These are phyloP conservation scores for Aelia acuminata DNA, from an alignment of 2,888 invertebrate species.

Conservation along the genomic window DNA sequence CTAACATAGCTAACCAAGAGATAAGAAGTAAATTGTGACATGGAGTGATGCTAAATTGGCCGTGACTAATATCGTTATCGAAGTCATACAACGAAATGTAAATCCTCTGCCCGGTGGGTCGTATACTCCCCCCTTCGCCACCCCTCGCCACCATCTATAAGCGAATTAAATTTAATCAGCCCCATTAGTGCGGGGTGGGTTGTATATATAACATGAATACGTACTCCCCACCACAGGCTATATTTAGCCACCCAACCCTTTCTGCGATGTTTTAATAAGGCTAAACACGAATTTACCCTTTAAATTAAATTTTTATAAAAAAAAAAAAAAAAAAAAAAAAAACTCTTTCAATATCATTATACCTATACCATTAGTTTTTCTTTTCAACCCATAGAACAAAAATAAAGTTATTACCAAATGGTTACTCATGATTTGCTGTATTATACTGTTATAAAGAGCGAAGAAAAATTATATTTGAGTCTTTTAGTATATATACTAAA, in stretches of 20 bases:
- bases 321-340: background rate
- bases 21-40: background rate
- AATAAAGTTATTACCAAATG: no score
- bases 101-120: background rate
- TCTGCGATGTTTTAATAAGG: background rate
- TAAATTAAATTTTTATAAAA: background rate
- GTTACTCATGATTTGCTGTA: no score
- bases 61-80: background rate
- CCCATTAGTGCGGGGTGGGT: background rate
- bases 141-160: no score
- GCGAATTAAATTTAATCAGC: slow-evolving; percentile 15
- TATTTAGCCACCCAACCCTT: background rate
- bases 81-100: slow-evolving; percentile 10
- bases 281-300: background rate
- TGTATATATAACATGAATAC: background rate
- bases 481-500: no score
- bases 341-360: background rate
- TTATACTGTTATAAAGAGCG: no score
- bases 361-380: no score
- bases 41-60: background rate
- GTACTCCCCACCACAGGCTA: background rate
- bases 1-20: background rate
- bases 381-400: no score
- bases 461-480: no score
- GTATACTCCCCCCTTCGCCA: background rate